phyloP scores from a whole-genome alignment of 2,113 vertebrate genomes.

The Macroglossus sobrinus region DNA sequence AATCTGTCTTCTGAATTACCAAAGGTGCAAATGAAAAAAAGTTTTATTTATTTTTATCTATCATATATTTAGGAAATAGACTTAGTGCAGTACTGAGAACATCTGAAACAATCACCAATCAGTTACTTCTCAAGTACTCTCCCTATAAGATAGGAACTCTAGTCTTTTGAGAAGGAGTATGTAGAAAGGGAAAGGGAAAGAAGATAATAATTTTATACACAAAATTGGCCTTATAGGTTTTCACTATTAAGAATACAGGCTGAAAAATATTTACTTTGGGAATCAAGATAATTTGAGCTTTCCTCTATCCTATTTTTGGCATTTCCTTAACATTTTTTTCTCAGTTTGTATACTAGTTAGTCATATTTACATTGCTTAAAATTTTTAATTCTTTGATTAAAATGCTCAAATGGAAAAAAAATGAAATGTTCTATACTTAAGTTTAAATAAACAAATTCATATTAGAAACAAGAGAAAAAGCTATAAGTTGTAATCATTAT shows the following conservation, averaged over 20 bases:
- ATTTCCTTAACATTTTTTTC: background rate
- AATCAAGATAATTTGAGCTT: background rate
- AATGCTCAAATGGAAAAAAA: background rate
- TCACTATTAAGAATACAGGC: background rate
- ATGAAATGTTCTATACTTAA: background rate
- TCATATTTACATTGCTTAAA: background rate
- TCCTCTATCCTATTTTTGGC: background rate
- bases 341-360: background rate
- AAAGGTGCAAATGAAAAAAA: background rate
- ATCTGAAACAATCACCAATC: background rate
- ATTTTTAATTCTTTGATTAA: background rate
- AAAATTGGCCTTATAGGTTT: background rate
- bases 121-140: background rate
- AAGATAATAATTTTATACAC: background rate
- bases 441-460: background rate
- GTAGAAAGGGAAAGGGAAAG: background rate
- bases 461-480: background rate
- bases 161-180: background rate
- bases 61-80: constrained; percentile 4
- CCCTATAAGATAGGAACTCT: background rate
- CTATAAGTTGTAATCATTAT: background rate
- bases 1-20: background rate
- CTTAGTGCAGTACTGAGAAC: background rate
- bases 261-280: background rate
- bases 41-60: background rate